These are phyloP conservation scores for Probaryconus sp. DNA, from an alignment of 1,140 invertebrate species.

Conservation along the genomic window DNA sequence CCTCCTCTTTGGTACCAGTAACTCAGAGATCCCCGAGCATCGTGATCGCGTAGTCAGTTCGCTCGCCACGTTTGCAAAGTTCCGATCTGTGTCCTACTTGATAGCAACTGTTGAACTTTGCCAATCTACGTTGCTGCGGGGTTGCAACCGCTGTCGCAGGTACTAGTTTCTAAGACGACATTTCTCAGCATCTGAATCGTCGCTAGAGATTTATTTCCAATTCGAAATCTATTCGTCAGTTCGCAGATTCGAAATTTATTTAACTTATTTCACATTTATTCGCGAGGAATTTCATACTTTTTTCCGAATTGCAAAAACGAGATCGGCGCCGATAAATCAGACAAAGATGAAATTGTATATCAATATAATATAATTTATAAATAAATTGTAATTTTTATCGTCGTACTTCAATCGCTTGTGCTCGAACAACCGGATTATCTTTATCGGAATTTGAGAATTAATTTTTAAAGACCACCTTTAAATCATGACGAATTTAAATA, in stretches of 20 bases:
- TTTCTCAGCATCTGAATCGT: conserved; percentile 31
- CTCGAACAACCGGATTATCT: too few species aligned
- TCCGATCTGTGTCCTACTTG: conserved; percentile 59
- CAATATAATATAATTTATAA: too few species aligned
- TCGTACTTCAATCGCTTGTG: too few species aligned
- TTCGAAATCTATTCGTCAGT: conserved; percentile 13
- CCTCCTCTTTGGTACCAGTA: conserved; percentile 39
- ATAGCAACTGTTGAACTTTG: conserved; percentile 48
- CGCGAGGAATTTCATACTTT: too few species aligned
- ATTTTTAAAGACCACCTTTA: too few species aligned
- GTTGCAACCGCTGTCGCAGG: conserved; percentile 48
- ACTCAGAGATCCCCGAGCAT: conserved; percentile 42
- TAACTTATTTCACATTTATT: conserved; percentile 1
- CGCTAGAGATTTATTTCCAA: conserved; percentile 28
- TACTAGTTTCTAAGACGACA: conserved; percentile 57
- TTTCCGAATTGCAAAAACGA: conserved; percentile 10
- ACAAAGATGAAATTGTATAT: too few species aligned
- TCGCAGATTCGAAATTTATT: conserved; percentile 47
- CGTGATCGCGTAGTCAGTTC: conserved; percentile 58
- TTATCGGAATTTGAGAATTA: too few species aligned
- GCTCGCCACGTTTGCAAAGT: conserved; percentile 59
- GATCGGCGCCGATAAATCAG: too few species aligned
- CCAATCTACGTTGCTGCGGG: conserved; percentile 51
- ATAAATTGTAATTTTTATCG: too few species aligned
- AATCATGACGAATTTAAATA: too few species aligned